Conservation (phyloP, 2,113 vertebrate genomes). For the Pangasianodon gigas region DNA sequence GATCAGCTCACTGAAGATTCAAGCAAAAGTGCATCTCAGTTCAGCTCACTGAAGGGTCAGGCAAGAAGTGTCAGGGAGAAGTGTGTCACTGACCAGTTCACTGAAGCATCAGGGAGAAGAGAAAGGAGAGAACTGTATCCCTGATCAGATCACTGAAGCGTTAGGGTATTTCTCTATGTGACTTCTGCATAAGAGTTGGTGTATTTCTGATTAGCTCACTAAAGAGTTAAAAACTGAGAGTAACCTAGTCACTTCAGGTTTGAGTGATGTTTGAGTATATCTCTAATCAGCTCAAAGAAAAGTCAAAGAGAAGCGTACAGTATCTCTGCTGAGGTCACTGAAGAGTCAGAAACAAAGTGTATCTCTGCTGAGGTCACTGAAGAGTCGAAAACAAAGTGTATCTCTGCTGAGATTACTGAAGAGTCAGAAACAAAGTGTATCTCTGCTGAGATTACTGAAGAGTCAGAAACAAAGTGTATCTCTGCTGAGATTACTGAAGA, state of each 20-base stretch:
- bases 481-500: no score
- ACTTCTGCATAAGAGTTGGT: no score
- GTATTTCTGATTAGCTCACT: background rate
- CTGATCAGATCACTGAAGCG: background rate
- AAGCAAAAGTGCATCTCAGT: no score
- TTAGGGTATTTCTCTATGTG: background rate
- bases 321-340: background rate
- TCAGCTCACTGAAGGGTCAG: background rate
- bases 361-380: background rate
- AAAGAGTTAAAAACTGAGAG: no score
- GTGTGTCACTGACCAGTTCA: background rate
- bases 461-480: no score
- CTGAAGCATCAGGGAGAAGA: background rate
- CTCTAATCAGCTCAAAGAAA: background rate
- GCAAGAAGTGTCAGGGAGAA: background rate
- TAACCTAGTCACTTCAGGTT: background rate
- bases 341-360: background rate
- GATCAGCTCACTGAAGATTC: background rate
- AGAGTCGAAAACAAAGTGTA: no score
- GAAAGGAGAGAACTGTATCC: background rate
- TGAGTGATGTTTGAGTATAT: background rate
- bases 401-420: no score
- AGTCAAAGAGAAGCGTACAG: background rate
- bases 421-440: no score
- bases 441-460: no score